Conservation (phyloP, 2,797 vertebrate genomes). For the Gadopsis marmoratus region DNA sequence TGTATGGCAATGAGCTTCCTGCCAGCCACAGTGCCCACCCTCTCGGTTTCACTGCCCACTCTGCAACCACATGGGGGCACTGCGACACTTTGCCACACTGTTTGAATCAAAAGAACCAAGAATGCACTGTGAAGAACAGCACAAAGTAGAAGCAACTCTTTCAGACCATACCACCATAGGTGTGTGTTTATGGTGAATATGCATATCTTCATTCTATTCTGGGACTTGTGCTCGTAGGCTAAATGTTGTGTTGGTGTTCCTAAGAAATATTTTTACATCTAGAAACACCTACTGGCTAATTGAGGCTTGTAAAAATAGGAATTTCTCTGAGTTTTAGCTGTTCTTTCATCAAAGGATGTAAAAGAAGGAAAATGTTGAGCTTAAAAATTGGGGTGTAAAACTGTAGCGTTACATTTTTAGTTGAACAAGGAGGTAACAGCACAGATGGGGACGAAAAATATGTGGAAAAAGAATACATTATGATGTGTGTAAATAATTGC, state of each 20-base stretch:
- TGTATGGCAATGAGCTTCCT: conserved; percentile 83
- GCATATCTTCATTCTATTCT: conserved; percentile 59
- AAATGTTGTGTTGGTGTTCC: conserved; percentile 53
- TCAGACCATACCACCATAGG: conserved; percentile 34
- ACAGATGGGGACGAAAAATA: conserved; percentile 39
- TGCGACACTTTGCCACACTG: conserved; percentile 64
- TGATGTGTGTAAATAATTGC: conserved; percentile 65
- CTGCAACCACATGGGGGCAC: conserved; percentile 73
- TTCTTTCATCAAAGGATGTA: conserved; percentile 27
- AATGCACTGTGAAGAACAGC: conserved; percentile 79
- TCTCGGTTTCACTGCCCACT: conserved; percentile 81
- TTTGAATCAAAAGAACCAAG: conserved; percentile 65
- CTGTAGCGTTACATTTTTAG: conserved; percentile 27
- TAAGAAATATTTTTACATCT: conserved; percentile 53
- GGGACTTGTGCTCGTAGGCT: conserved; percentile 53
- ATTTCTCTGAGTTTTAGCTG: conserved; percentile 34
- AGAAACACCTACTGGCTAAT: conserved; percentile 49
- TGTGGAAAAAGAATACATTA: conserved; percentile 22
- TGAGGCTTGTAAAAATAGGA: conserved; percentile 6
- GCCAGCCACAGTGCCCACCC: conserved; percentile 82
- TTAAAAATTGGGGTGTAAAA: conserved; percentile 17
- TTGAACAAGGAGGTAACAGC: conserved; percentile 53
- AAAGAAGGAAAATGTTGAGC: background rate
- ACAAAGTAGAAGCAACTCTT: conserved; percentile 72
- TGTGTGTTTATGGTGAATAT: conserved; percentile 61